Conservation (phyloP, 1,140 invertebrate species). For the Calephelis virginiensis region DNA sequence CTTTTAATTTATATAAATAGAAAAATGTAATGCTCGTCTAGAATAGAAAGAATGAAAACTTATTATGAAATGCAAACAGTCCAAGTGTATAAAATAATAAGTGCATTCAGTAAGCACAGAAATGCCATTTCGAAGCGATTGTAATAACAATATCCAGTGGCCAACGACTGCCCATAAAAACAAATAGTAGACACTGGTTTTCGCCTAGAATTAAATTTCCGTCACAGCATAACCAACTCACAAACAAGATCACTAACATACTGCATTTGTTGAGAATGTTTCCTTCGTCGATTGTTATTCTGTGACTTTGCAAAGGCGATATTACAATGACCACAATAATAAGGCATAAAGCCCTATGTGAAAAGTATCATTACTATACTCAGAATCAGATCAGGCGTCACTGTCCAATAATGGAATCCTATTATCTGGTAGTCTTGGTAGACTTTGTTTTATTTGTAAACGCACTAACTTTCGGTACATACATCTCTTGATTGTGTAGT, state of each 20-base stretch:
- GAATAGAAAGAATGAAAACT: slow-evolving; percentile 23
- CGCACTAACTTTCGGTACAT: too few relatives aligned
- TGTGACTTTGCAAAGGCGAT: slow-evolving; percentile 39
- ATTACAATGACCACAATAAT: slow-evolving; percentile 56
- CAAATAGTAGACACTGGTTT: slow-evolving; percentile 49
- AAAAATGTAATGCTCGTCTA: background rate
- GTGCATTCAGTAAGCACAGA: slow-evolving; percentile 41
- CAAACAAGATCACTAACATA: slow-evolving; percentile 5
- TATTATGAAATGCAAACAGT: slow-evolving; percentile 40
- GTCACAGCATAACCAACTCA: slow-evolving; percentile 31
- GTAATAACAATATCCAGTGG: slow-evolving; percentile 52
- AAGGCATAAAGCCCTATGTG: slow-evolving; percentile 49
- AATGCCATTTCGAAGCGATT: slow-evolving; percentile 41
- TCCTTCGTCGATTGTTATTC: slow-evolving; percentile 20
- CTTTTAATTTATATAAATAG: too few relatives aligned
- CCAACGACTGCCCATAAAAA: slow-evolving; percentile 49
- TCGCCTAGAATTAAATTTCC: slow-evolving; percentile 42
- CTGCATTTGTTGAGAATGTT: slow-evolving; percentile 12
- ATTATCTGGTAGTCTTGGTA: background rate
- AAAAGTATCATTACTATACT: slow-evolving; percentile 53
- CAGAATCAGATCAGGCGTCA: slow-evolving; percentile 31
- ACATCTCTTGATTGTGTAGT: too few relatives aligned
- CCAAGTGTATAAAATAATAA: slow-evolving; percentile 38
- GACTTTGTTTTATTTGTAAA: background rate
- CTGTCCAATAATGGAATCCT: background rate